Evolutionary conservation across 1,140 invertebrate species (phyloP).

Genomic region (Lucilia sericata): DNA sequence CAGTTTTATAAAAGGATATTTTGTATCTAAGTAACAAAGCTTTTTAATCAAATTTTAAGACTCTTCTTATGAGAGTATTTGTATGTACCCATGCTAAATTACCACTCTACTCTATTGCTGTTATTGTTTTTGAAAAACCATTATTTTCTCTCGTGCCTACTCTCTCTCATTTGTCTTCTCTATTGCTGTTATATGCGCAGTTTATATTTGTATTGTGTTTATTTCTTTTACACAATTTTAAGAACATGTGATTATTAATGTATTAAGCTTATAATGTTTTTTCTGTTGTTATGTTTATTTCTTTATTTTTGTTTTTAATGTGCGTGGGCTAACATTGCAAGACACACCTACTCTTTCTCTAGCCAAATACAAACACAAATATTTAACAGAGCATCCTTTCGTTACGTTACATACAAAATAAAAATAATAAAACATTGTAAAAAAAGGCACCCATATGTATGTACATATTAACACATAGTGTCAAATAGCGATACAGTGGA

Average conservation of each 20-base stretch:
- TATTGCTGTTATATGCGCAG: not conserved
- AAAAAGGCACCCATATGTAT: too few relatives aligned
- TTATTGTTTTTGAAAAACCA: not conserved
- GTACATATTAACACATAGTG: not conserved
- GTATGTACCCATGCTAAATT: too few relatives aligned
- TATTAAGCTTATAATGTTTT: slow-evolving; percentile 25
- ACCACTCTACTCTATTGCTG: not conserved
- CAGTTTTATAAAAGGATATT: not conserved
- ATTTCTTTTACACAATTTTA: not conserved
- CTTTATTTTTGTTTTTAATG: not conserved
- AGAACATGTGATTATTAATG: slow-evolving; percentile 24
- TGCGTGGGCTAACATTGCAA: slow-evolving; percentile 41
- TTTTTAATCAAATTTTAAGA: not conserved
- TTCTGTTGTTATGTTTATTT: not conserved
- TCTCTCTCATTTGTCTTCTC: not conserved
- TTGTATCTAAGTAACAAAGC: not conserved
- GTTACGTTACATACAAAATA: not conserved
- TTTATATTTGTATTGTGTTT: not conserved
- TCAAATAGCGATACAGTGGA: not conserved
- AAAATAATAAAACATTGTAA: not conserved
- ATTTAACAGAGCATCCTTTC: slow-evolving; percentile 28
- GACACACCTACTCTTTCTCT: slow-evolving; percentile 41
- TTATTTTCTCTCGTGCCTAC: not conserved
- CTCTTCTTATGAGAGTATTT: not conserved
- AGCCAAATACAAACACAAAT: not conserved